Conservation (phyloP, 2,113 vertebrate genomes). For the Blennius ocellaris region DNA sequence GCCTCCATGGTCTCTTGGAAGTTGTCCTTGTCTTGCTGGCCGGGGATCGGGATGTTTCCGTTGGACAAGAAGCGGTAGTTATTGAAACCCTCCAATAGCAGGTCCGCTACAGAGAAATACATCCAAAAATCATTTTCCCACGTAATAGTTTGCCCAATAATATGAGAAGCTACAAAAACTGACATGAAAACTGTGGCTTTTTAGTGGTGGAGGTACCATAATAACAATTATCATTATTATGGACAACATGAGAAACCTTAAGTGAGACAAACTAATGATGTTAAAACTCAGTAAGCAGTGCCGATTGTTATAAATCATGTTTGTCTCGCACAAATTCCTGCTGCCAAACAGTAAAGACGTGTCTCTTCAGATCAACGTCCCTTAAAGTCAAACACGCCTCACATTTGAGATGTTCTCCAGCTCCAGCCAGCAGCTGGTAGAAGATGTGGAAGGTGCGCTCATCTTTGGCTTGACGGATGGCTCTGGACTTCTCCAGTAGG, state of each 20-base stretch:
- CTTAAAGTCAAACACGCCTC: conserved; percentile 66
- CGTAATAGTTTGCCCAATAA: background rate
- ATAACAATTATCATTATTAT: too few species aligned
- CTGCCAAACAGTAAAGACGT: background rate
- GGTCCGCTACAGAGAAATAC: conserved; percentile 83
- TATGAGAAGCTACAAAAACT: background rate
- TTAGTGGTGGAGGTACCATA: too few species aligned
- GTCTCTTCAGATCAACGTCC: background rate
- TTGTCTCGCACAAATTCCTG: background rate
- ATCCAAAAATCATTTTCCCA: conserved; percentile 1
- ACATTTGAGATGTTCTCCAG: conserved; percentile 96
- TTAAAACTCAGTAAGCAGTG: background rate
- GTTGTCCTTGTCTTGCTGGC: conserved; percentile 99
- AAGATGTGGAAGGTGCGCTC: conserved; percentile 97
- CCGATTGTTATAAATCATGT: background rate
- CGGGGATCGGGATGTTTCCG: conserved; percentile 94
- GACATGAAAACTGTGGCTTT: background rate
- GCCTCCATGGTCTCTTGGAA: conserved; percentile 99
- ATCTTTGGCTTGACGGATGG: conserved; percentile 98
- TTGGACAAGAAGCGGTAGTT: conserved; percentile 97
- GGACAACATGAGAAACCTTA: too few species aligned
- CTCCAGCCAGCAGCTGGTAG: conserved; percentile 94
- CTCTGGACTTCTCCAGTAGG: conserved; percentile 96
- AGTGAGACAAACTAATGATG: too few species aligned
- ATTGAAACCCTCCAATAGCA: conserved; percentile 93